Evolutionary conservation across 2,888 invertebrate genomes (phyloP).

Genomic region (Lithosia quadra): DNA sequence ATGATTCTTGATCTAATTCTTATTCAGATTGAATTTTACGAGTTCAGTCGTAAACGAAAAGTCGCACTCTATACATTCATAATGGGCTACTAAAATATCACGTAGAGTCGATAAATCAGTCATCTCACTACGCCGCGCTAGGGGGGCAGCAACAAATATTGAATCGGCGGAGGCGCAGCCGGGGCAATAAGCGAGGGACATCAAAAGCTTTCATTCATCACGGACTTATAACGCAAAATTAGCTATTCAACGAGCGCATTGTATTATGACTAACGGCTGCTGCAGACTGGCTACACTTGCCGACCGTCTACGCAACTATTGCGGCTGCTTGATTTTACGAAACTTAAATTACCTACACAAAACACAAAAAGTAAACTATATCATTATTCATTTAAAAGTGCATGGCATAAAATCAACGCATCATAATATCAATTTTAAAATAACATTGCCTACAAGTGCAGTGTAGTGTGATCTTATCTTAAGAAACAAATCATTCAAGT

Average conservation of each 20-base stretch:
- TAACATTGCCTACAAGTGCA: no score
- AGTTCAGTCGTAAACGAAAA: slow-evolving; percentile 41
- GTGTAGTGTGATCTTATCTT: no score
- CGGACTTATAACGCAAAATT: slow-evolving; percentile 33
- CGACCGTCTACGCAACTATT: not conserved
- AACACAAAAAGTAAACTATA: no score
- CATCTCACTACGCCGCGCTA: not conserved
- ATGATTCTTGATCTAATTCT: slow-evolving; percentile 41
- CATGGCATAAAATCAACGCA: no score
- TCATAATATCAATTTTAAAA: no score
- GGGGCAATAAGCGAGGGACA: slow-evolving; percentile 33
- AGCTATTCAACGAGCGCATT: slow-evolving; percentile 36
- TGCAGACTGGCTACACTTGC: not conserved
- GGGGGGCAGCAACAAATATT: slow-evolving; percentile 22
- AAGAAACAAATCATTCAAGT: no score
- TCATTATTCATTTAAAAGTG: no score
- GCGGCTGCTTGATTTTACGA: not conserved
- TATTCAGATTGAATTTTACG: slow-evolving; percentile 38
- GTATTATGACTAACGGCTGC: not conserved
- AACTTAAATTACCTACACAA: no score
- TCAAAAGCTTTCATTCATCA: slow-evolving; percentile 35
- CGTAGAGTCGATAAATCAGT: slow-evolving; percentile 36
- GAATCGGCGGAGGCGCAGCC: slow-evolving; percentile 19
- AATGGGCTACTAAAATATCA: slow-evolving; percentile 42
- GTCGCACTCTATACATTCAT: slow-evolving; percentile 33